Base-by-base conservation (phyloP, 1,140 invertebrate genomes). In the Drosophila jambulina region DNA sequence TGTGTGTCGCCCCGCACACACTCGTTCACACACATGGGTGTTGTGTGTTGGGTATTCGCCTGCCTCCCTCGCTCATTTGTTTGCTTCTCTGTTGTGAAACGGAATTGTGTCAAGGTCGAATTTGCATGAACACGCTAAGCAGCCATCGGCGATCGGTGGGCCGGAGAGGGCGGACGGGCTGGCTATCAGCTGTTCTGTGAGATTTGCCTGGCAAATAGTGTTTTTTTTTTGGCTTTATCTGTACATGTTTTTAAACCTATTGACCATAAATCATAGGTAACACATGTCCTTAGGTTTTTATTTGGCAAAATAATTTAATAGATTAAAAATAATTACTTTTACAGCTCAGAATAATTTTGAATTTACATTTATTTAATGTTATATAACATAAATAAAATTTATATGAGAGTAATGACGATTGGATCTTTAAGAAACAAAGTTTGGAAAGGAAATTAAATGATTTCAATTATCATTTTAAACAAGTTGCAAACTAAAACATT, bases 51-150 rank as follows among this genome's bases (percentile, higher is more conserved):
- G 34, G 12, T 57, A 54, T 15, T 10, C 32, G 23, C 69, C 40
- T 77, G 54, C 84, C 83, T 78, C 80, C 84, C 80, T 72, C 80
- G 76, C 80, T 80, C 83, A 68, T 81, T 78, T 88, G 74, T 88
- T 90, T 90, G 84, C 81, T 90, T 83, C 49, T 88, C 80, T 84
- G 85, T 88, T 90, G 78, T 88, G 84, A 90, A 88, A 90, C 75
- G 78, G 75, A 88, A 88, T 88, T 88, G 84, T 88, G 84, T 88
- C 84, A 88, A 88, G 84, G 84, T 90, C 84, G 75, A 84, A 88
- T 88, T 88, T 88, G 86, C 84, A 88, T 88, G 85, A 88, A 84
- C 85, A 90, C 78, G 84, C 78, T 88, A 88, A 88, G 85, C 85
- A 76, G 53, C 40, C 32, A 53, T 40, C 40, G 69, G 34, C 19